Conservation (phyloP, 2,797 vertebrate genomes). For the Myotis planiceps region DNA sequence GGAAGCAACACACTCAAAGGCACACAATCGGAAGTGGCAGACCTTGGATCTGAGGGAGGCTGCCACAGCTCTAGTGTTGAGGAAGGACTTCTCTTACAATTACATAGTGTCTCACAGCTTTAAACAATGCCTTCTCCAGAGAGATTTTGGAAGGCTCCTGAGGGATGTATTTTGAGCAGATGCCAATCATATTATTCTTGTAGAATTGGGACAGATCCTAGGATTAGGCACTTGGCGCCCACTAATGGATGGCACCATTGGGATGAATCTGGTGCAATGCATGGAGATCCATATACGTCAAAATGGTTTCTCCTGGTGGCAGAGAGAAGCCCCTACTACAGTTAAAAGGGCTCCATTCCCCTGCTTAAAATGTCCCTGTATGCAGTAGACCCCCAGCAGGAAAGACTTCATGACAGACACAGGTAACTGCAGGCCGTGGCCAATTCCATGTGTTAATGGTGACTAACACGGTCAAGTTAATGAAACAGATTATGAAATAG, state of each 20-base stretch:
- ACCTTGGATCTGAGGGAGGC: not conserved
- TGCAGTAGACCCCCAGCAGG: not conserved
- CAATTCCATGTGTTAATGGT: not conserved
- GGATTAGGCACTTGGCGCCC: not conserved
- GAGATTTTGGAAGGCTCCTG: not conserved
- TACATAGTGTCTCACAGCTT: not conserved
- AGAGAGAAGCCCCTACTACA: not conserved
- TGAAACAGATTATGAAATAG: not conserved
- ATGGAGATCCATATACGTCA: not conserved
- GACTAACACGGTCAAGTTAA: not conserved
- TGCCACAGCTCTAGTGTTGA: not conserved
- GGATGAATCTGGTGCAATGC: not conserved
- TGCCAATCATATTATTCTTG: not conserved
- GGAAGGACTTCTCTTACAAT: not conserved
- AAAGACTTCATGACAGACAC: not conserved
- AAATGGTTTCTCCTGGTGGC: not conserved
- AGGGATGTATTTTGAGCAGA: not conserved
- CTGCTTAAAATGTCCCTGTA: not conserved
- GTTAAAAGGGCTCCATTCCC: not conserved
- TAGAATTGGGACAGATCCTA: not conserved
- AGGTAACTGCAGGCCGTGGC: not conserved
- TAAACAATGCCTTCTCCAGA: not conserved
- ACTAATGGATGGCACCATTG: not conserved
- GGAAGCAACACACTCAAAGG: rapidly evolving
- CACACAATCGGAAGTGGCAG: not conserved